Evolutionary conservation across 1,140 invertebrate genomes (phyloP).

Genomic region (Uloborus diversus): DNA sequence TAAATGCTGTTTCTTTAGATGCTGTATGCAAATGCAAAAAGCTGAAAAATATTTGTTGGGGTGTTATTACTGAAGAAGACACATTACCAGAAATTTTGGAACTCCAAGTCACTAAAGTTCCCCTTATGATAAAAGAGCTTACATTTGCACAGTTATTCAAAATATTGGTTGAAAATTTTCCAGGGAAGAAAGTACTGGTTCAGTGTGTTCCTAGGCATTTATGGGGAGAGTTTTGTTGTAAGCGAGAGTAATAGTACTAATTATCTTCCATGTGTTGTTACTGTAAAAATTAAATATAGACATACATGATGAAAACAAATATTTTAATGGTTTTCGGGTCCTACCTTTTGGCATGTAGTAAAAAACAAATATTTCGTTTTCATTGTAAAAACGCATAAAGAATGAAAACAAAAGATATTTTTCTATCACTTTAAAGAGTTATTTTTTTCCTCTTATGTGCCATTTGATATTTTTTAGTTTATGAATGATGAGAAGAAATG

Average conservation of each 20-base stretch:
- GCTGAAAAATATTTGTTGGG: conserved; percentile 29
- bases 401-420: too few relatives aligned
- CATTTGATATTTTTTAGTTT: too few relatives aligned
- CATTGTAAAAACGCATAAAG: too few relatives aligned
- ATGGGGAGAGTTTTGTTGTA: conserved; percentile 30
- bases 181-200: conserved; percentile 8
- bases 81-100: not conserved
- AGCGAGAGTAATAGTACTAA: not conserved
- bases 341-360: too few relatives aligned
- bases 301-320: too few relatives aligned
- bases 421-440: too few relatives aligned
- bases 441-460: too few relatives aligned
- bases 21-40: conserved; percentile 7
- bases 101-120: not conserved
- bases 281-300: too few relatives aligned
- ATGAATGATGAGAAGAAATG: too few relatives aligned
- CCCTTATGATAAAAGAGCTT: conserved; percentile 2
- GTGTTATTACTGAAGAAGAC: conserved; percentile 26
- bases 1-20: conserved; percentile 4
- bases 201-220: conserved; percentile 1
- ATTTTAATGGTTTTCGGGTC: too few relatives aligned
- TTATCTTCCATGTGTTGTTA: too few relatives aligned
- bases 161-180: conserved; percentile 5
- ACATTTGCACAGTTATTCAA: conserved; percentile 13
- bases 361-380: too few relatives aligned